Conservation (phyloP, 2,797 vertebrate genomes). For the Ambastaia sidthimunki region DNA sequence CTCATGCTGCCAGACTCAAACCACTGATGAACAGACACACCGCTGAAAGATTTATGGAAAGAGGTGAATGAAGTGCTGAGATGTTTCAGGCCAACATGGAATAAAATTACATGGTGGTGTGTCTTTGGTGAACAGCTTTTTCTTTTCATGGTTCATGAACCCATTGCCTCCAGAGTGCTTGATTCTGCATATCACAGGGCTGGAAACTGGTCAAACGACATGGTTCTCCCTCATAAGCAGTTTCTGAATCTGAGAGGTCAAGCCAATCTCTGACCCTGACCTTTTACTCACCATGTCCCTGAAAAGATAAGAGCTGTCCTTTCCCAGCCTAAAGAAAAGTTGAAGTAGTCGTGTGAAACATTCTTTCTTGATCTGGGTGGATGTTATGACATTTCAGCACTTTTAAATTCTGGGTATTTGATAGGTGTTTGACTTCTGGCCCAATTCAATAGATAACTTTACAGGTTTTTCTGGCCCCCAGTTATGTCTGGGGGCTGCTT, state of each 20-base stretch:
- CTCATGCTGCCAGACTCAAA: conserved; percentile 61
- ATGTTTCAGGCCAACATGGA: conserved; percentile 25
- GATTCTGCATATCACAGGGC: not conserved
- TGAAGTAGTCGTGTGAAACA: no score
- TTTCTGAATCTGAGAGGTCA: conserved; percentile 5
- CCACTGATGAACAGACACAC: not conserved
- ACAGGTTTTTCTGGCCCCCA: no score
- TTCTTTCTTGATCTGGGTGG: no score
- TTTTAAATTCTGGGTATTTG: no score
- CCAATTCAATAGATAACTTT: no score
- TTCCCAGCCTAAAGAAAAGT: conserved; percentile 57
- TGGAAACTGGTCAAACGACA: conserved; percentile 61
- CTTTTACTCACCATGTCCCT: conserved; percentile 1
- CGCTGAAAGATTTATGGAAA: conserved; percentile 4
- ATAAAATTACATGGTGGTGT: conserved; percentile 44
- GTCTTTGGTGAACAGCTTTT: not conserved
- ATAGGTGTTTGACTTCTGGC: no score
- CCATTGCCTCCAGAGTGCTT: conserved; percentile 5
- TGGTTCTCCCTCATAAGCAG: conserved; percentile 70
- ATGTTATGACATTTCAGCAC: no score
- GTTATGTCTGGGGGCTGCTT: no score
- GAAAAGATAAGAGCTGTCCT: conserved; percentile 9
- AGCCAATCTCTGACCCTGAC: conserved; percentile 4
- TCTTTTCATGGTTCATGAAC: conserved; percentile 1
- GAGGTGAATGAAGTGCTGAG: not conserved